These are phyloP conservation scores for Sceliomorpha sp. DNA, from an alignment of 2,888 invertebrate genomes.

Conservation along the genomic window DNA sequence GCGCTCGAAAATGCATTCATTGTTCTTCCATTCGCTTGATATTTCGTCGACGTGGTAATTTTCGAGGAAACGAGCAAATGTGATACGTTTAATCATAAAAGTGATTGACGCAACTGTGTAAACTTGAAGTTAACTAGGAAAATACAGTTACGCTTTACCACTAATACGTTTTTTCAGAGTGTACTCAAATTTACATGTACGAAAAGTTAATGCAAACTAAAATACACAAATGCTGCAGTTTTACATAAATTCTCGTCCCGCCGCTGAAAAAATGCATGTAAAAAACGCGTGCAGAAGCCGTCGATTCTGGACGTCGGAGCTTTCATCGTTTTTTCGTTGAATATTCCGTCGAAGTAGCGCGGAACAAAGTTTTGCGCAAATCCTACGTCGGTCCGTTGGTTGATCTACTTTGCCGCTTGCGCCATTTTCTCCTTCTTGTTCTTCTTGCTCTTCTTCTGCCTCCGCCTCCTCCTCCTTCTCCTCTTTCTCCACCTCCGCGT, in stretches of 20 bases:
- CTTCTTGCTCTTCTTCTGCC: conserved; percentile 43
- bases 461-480: conserved; percentile 33
- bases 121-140: too few species aligned
- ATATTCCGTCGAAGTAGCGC: conserved; percentile 66
- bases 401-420: conserved; percentile 48
- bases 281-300: conserved; percentile 26
- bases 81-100: too few species aligned
- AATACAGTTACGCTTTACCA: not conserved
- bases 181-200: conserved; percentile 14
- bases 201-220: conserved; percentile 20
- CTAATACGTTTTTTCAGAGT: not conserved
- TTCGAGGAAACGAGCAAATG: too few species aligned
- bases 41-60: too few species aligned
- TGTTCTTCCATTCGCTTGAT: too few species aligned
- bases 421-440: conserved; percentile 36
- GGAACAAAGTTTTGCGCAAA: conserved; percentile 66
- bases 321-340: conserved; percentile 70
- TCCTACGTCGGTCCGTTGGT: conserved; percentile 52
- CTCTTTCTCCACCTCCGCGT: conserved; percentile 37
- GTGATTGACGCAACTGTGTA: too few species aligned
- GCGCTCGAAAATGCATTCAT: too few species aligned
- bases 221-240: conserved; percentile 15
- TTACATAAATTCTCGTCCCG: conserved; percentile 16
- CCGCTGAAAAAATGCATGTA: conserved; percentile 2
- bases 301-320: conserved; percentile 62